Conservation (phyloP, 1,140 invertebrate genomes). For the Acyrthosiphon pisum region DNA sequence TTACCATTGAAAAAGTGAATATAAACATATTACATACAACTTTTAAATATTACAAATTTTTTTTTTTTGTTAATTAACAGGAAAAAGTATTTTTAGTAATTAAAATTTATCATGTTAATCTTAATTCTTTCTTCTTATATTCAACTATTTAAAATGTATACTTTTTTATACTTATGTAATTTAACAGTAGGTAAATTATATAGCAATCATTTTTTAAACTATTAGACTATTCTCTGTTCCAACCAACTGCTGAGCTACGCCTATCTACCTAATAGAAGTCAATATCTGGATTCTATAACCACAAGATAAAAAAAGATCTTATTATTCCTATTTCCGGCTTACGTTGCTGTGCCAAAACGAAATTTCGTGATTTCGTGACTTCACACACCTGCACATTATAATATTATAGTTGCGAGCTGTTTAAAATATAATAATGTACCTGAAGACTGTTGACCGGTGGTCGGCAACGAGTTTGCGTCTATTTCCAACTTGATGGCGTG, state of each 20-base stretch:
- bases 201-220: neutral
- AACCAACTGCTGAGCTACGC: neutral
- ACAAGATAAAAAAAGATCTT: neutral
- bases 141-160: neutral
- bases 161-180: too few species aligned
- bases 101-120: neutral
- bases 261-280: neutral
- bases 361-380: neutral
- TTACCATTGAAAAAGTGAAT: neutral
- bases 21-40: neutral
- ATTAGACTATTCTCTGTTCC: neutral
- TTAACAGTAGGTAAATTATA: neutral
- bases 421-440: neutral
- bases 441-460: slow-evolving; percentile 7
- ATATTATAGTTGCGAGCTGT: neutral
- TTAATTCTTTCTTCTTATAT: neutral
- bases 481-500: slow-evolving; percentile 41
- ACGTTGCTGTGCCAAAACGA: neutral
- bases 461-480: neutral
- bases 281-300: neutral
- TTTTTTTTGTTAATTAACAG: neutral
- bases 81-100: neutral
- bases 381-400: neutral
- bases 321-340: neutral
- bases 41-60: neutral